phyloP scores from a whole-genome alignment of 2,888 invertebrate species.

The Ochropacha duplaris region DNA sequence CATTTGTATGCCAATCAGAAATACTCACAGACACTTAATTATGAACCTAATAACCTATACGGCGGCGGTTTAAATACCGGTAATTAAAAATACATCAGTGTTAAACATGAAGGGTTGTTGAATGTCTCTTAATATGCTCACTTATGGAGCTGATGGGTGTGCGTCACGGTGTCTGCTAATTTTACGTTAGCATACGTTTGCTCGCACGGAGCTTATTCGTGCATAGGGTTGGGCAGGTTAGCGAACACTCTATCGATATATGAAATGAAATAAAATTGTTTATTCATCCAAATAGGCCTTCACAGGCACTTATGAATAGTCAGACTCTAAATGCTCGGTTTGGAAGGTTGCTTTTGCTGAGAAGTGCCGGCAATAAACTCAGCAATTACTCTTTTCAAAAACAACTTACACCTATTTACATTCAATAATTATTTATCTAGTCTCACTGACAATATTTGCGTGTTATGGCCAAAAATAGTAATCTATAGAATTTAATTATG shows the following conservation, averaged over 20 bases:
- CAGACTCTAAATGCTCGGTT: too few species aligned
- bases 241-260: slow-evolving; percentile 3
- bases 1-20: background rate
- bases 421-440: too few species aligned
- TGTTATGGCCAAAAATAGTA: too few species aligned
- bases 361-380: too few species aligned
- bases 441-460: too few species aligned
- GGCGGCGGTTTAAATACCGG: slow-evolving; percentile 17
- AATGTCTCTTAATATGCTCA: slow-evolving; percentile 51
- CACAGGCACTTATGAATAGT: too few species aligned
- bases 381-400: too few species aligned
- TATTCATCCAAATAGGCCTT: too few species aligned
- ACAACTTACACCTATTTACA: too few species aligned
- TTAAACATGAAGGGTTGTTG: slow-evolving; percentile 28
- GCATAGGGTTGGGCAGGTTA: slow-evolving; percentile 10
- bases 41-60: background rate
- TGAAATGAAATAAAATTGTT: too few species aligned
- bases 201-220: slow-evolving; percentile 51
- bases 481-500: too few species aligned
- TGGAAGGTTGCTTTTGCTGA: too few species aligned
- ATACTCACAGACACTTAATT: background rate
- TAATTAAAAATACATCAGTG: slow-evolving; percentile 51
- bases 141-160: slow-evolving; percentile 28
- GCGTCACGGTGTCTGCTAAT: slow-evolving; percentile 47
- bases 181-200: slow-evolving; percentile 42